These are phyloP conservation scores for Otolemur crassicaudatus DNA, from an alignment of 2,797 vertebrate species.

Conservation along the genomic window DNA sequence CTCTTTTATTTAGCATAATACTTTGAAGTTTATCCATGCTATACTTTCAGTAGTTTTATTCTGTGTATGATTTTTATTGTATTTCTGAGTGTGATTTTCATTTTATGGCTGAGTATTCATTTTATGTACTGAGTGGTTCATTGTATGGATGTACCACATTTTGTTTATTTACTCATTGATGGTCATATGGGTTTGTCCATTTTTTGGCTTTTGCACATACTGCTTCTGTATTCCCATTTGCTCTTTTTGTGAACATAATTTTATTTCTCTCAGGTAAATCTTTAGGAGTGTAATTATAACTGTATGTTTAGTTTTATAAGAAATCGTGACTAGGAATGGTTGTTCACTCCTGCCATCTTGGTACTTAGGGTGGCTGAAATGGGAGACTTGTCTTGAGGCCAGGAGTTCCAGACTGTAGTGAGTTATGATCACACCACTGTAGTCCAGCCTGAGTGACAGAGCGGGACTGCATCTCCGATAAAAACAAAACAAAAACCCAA, in stretches of 20 bases:
- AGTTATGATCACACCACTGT: background rate
- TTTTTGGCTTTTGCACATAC: background rate
- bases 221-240: background rate
- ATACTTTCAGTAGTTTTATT: background rate
- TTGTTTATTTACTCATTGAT: background rate
- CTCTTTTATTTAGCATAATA: background rate
- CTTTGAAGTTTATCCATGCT: background rate
- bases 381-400: background rate
- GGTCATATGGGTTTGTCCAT: background rate
- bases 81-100: background rate
- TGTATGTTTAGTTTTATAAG: background rate
- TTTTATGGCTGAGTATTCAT: background rate
- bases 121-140: background rate
- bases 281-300: background rate
- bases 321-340: background rate
- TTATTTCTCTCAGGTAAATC: conserved; percentile 35
- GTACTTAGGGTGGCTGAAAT: background rate
- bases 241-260: background rate
- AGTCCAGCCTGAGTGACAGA: background rate
- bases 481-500: background rate
- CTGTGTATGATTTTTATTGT: background rate
- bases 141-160: background rate
- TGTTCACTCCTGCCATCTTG: background rate
- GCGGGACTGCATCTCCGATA: background rate
- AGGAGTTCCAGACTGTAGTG: background rate